Evolutionary conservation across 2,113 vertebrate species (phyloP), one percentile per base, ranked within the genome.

Genomic region (Ramphastos sulfuratus): DNA sequence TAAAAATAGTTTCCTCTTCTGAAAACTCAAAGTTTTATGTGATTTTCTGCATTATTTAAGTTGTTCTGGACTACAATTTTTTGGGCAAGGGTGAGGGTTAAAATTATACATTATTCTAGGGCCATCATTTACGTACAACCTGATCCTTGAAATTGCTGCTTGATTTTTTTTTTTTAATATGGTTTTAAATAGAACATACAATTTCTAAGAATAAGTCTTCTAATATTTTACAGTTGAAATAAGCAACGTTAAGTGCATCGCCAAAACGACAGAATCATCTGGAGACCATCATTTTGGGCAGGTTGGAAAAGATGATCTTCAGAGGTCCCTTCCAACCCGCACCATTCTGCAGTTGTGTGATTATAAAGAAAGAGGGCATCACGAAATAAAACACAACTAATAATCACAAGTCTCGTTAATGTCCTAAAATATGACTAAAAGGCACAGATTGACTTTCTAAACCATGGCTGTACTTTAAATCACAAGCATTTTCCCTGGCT

Each of bases 361-460:
- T 61, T 9, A 7, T 0, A 8, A n/a, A 69, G 35, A 27, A 77
- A 55, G 25, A 73, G 25, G 14, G 1, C 9, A 5, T 21, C 1
- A 3, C 39, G 63, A 64, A 89, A 85, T 35, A 58, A 76, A 78
- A 4, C 54, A 17, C 33, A 78, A 7, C 8, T 35, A 33, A 50
- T 15, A 20, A 44, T 18, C 30, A 92, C 30, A 72, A 76, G 35
- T 28, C 19, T 54, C n/a, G 31, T 35, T 30, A 33, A 24, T 1
- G 10, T 28, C 12, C 23, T 59, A 31, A 71, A 75, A n/a, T 13
- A 17, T 0, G 4, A 11, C 58, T n/a, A 12, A 71, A 84, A 31
- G 15, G 46, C 19, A 4, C 27, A 58, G 54, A 10, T 16, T 67
- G 54, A 11, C 18, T 58, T 87, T 54, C 54, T 52, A 75, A 65